Conservation (phyloP, 2,797 vertebrate species). For the Selene dorsalis region DNA sequence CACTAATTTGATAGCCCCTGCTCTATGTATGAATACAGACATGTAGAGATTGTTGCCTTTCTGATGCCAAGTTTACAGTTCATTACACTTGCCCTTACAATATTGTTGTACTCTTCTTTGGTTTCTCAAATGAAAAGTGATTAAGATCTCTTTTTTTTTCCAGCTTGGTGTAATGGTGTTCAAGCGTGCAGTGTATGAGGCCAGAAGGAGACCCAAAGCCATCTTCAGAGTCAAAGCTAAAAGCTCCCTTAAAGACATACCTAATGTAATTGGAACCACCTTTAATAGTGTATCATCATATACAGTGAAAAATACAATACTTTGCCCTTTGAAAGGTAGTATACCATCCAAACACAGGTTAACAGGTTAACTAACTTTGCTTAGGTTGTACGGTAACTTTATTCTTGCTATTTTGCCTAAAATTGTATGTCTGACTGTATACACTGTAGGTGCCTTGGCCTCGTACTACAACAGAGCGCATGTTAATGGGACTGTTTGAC, state of each 20-base stretch:
- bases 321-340: background rate
- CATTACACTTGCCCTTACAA: background rate
- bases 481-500: slow-evolving; percentile 89
- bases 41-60: background rate
- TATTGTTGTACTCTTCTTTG: slow-evolving; percentile 3
- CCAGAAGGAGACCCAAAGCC: slow-evolving; percentile 84
- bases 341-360: background rate
- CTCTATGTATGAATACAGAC: background rate
- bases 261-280: slow-evolving; percentile 79
- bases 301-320: slow-evolving; percentile 10
- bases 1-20: background rate
- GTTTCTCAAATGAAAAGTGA: slow-evolving; percentile 4
- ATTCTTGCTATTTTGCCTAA: background rate
- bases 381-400: background rate
- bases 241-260: slow-evolving; percentile 82
- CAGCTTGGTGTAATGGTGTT: slow-evolving; percentile 94
- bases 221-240: slow-evolving; percentile 79
- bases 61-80: background rate
- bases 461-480: slow-evolving; percentile 83
- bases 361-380: background rate
- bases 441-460: slow-evolving; percentile 86
- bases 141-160: slow-evolving; percentile 27
- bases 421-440: slow-evolving; percentile 18
- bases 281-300: background rate
- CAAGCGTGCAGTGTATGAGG: slow-evolving; percentile 89